phyloP scores from a whole-genome alignment of 2,113 vertebrate species.

The Cygnus atratus region DNA sequence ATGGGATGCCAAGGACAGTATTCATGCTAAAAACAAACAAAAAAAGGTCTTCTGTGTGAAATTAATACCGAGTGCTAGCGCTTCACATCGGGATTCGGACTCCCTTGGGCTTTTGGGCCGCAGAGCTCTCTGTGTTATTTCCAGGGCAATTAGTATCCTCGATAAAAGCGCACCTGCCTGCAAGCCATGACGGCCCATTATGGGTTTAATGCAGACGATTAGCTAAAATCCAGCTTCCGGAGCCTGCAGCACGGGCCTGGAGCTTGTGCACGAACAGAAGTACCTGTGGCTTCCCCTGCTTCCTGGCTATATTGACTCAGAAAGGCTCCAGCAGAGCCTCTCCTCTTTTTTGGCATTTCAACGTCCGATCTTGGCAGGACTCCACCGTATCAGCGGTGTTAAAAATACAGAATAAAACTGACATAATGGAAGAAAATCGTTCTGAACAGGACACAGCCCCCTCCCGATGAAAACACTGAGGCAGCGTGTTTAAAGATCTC shows the following conservation, averaged over 20 bases:
- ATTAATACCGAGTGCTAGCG: neutral
- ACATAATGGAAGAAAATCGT: neutral
- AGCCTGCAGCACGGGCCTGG: neutral
- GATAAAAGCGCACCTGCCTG: conserved; percentile 4
- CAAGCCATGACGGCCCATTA: neutral
- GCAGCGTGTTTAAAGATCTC: neutral
- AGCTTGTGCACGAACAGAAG: neutral
- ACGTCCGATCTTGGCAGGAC: neutral
- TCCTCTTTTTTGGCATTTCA: neutral
- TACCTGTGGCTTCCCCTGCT: neutral
- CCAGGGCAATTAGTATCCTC: neutral
- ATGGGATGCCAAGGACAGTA: conserved; percentile 25
- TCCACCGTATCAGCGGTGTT: neutral
- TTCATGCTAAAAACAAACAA: conserved; percentile 39
- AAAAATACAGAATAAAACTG: neutral
- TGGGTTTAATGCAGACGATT: neutral
- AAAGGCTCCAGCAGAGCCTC: neutral
- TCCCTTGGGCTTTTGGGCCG: neutral
- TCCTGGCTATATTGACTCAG: neutral
- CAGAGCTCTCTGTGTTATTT: neutral
- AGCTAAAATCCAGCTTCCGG: neutral
- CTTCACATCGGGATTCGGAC: neutral
- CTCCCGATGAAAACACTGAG: neutral
- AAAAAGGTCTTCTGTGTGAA: conserved; percentile 43
- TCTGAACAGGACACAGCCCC: neutral